Conservation (phyloP, 2,113 vertebrate species). For the Phrynocephalus versicolor region DNA sequence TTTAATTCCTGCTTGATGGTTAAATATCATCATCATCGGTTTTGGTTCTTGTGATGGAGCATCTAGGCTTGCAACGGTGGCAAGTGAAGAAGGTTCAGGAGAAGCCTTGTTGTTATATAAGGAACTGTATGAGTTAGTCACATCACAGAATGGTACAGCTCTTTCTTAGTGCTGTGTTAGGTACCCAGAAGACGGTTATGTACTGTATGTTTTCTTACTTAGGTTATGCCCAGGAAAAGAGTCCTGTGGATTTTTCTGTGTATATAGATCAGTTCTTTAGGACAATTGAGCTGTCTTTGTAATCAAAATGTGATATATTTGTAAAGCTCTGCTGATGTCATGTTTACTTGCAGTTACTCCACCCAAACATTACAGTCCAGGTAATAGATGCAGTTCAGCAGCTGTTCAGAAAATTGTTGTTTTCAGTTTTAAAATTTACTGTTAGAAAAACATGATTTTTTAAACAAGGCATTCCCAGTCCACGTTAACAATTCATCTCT, state of each 20-base stretch:
- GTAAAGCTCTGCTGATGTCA: neutral
- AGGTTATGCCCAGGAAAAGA: no score
- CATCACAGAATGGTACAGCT: no score
- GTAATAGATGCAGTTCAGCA: neutral
- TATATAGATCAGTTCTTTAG: neutral
- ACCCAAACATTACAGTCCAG: slow-evolving; percentile 1
- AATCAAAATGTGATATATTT: neutral
- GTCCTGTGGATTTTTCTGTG: neutral
- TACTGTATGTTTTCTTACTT: no score
- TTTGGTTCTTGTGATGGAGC: no score
- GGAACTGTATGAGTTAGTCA: no score
- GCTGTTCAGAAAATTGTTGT: neutral
- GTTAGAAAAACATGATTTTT: neutral
- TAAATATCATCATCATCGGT: no score
- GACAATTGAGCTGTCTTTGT: neutral
- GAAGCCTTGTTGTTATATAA: no score
- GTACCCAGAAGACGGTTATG: no score
- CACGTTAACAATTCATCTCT: slow-evolving; percentile 9
- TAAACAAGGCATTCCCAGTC: slow-evolving; percentile 8
- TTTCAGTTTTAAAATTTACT: slow-evolving; percentile 13
- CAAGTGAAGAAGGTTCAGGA: no score
- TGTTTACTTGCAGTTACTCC: neutral
- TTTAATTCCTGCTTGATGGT: no score
- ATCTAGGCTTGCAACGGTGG: no score
- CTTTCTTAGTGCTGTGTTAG: no score